phyloP scores from a whole-genome alignment of 2,113 vertebrate genomes.

The Odobenus rosmarus region DNA sequence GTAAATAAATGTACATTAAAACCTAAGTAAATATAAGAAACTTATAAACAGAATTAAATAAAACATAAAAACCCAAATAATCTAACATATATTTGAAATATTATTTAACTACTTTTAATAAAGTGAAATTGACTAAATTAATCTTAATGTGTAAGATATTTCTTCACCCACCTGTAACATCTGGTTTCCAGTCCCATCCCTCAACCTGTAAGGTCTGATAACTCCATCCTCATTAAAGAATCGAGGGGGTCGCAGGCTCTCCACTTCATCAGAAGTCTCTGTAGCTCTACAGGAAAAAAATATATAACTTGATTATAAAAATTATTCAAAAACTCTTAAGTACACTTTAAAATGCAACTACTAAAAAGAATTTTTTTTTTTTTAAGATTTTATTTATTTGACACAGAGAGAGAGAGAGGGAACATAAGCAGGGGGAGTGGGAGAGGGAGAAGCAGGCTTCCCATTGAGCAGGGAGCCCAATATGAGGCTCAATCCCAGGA shows the following conservation, averaged over 20 bases:
- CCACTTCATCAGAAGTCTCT: conserved; percentile 93
- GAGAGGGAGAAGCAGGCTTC: too few relatives aligned
- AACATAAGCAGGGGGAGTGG: too few relatives aligned
- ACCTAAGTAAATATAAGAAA: conserved; percentile 59
- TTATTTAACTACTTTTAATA: background rate
- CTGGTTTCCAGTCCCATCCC: conserved; percentile 95
- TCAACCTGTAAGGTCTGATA: conserved; percentile 95
- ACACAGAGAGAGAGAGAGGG: too few relatives aligned
- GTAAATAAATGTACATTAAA: conserved; percentile 73
- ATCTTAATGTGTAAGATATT: conserved; percentile 62
- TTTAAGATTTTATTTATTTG: too few relatives aligned
- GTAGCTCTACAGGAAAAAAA: conserved; percentile 88
- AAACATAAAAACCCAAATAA: conserved; percentile 42
- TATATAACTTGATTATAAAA: background rate
- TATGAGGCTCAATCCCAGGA: too few relatives aligned
- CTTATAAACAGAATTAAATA: conserved; percentile 52
- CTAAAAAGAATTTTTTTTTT: background rate
- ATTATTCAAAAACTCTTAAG: background rate
- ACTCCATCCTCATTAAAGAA: conserved; percentile 97
- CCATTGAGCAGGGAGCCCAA: too few relatives aligned
- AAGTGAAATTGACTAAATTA: background rate
- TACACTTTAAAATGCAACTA: background rate
- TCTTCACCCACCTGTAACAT: conserved; percentile 96
- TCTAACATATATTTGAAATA: conserved; percentile 32
- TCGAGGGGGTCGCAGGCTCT: conserved; percentile 94